Conservation (phyloP, 1,140 invertebrate species). For the Solen grandis region DNA sequence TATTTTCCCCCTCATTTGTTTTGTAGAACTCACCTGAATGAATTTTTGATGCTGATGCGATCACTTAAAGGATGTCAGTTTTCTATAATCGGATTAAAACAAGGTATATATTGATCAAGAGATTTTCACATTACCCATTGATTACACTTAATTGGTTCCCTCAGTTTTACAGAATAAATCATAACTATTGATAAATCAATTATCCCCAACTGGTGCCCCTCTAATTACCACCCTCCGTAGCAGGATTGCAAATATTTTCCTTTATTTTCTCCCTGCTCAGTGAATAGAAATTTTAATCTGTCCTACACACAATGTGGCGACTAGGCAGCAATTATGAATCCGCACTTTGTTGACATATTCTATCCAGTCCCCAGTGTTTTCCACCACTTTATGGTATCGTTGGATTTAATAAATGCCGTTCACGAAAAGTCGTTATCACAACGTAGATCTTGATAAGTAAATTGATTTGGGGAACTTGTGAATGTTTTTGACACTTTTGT, state of each 20-base stretch:
- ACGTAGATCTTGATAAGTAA: slow-evolving; percentile 38
- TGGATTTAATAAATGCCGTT: slow-evolving; percentile 47
- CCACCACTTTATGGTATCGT: slow-evolving; percentile 34
- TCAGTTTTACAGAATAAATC: slow-evolving; percentile 28
- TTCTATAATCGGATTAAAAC: slow-evolving; percentile 1
- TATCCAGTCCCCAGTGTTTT: slow-evolving; percentile 28
- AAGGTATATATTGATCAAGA: slow-evolving; percentile 26
- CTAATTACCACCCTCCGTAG: slow-evolving; percentile 52
- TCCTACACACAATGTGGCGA: slow-evolving; percentile 42
- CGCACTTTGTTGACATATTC: slow-evolving; percentile 43
- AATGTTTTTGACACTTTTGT: slow-evolving; percentile 42
- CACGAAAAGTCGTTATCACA: slow-evolving; percentile 42
- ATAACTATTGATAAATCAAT: slow-evolving; percentile 45
- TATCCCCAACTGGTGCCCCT: slow-evolving; percentile 39
- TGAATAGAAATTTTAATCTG: slow-evolving; percentile 41
- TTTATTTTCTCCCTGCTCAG: slow-evolving; percentile 32
- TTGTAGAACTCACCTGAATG: not conserved
- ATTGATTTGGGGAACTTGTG: slow-evolving; percentile 44
- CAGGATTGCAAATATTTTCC: slow-evolving; percentile 49
- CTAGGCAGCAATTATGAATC: slow-evolving; percentile 44
- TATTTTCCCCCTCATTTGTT: not conserved
- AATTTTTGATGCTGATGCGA: not conserved
- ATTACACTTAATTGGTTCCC: slow-evolving; percentile 48
- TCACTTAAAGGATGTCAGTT: not conserved
- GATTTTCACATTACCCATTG: slow-evolving; percentile 47